Percentiles rank a stretch among this genome's conserved stretches.
These are phyloP conservation scores for Keiferia lycopersicella DNA, from an alignment of 2,888 invertebrate species.

Conservation along the genomic window DNA sequence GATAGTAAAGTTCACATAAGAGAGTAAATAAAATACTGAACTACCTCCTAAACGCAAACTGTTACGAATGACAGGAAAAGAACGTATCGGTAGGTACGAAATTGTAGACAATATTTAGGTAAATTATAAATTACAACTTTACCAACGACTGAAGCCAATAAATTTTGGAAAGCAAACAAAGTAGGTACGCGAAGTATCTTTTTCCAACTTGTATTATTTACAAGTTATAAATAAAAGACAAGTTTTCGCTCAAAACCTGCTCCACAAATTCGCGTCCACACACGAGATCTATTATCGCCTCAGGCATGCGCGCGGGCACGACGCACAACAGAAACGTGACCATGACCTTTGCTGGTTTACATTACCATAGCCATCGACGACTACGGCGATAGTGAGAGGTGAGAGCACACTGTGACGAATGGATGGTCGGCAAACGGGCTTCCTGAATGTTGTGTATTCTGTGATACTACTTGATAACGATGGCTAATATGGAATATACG, in stretches of 20 bases:
- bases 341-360: slow-evolving; percentile 23
- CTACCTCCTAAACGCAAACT: too few species aligned
- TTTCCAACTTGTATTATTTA: neutral
- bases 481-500: neutral
- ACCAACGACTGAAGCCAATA: too few species aligned
- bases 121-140: too few species aligned
- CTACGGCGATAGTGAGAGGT: neutral
- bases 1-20: too few species aligned
- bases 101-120: too few species aligned
- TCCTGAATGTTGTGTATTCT: neutral
- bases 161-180: too few species aligned
- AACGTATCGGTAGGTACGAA: too few species aligned
- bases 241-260: neutral
- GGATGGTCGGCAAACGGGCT: neutral
- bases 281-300: slow-evolving; percentile 12
- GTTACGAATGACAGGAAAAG: too few species aligned
- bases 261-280: neutral
- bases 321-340: slow-evolving; percentile 19
- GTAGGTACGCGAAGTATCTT: neutral
- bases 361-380: slow-evolving; percentile 14
- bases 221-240: neutral
- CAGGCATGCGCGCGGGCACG: slow-evolving; percentile 7
- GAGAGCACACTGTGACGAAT: neutral
- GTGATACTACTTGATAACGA: neutral
- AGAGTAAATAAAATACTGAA: too few species aligned